phyloP scores from a whole-genome alignment of 2,113 vertebrate species.

The Ursus arctos region DNA sequence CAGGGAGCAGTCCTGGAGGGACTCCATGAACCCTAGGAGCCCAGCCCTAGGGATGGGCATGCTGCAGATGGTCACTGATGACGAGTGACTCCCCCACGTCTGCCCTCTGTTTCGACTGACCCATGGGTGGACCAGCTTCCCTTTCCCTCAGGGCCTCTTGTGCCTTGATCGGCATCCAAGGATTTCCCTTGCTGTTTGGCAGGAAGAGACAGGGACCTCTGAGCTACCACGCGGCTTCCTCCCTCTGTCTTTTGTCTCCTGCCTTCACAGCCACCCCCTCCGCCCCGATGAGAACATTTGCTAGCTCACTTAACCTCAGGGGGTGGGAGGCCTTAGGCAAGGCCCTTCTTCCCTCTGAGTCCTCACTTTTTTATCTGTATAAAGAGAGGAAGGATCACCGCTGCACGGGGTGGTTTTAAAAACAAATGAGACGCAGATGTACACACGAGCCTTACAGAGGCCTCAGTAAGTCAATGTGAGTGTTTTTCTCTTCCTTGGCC shows the following conservation, averaged over 20 bases:
- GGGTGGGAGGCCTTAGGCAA: not conserved
- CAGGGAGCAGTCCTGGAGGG: not conserved
- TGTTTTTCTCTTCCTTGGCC: not conserved
- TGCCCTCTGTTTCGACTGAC: not conserved
- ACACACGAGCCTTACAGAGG: not conserved
- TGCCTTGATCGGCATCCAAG: not conserved
- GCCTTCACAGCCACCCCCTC: not conserved
- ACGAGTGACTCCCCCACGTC: not conserved
- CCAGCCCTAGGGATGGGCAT: not conserved
- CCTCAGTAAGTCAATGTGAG: not conserved
- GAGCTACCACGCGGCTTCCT: not conserved
- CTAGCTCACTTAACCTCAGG: not conserved
- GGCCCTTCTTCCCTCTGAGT: not conserved
- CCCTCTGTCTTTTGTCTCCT: not conserved
- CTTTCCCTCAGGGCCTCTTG: not conserved
- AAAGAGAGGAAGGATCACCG: not conserved
- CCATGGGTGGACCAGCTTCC: not conserved
- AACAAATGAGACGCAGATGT: not conserved
- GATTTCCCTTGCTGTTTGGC: not conserved
- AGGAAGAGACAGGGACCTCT: not conserved
- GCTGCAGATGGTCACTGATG: not conserved
- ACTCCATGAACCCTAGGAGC: not conserved
- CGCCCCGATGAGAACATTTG: not conserved
- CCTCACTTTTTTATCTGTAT: not conserved
- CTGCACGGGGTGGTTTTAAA: not conserved